Evolutionary conservation across 2,888 invertebrate genomes (phyloP).

Genomic region (Chromoteleia sp.): DNA sequence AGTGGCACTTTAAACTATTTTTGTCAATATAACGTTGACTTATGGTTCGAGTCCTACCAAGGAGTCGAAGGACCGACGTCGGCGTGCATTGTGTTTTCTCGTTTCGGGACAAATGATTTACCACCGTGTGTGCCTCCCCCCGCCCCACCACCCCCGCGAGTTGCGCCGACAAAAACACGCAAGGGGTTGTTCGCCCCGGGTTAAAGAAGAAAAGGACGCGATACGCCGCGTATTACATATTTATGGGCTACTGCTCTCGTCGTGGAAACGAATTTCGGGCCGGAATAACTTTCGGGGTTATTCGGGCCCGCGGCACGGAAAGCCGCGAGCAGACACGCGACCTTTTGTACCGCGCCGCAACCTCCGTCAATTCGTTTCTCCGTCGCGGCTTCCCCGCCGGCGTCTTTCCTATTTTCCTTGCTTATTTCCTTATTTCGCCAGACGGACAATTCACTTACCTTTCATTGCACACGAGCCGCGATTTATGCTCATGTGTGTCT

Average conservation of each 20-base stretch:
- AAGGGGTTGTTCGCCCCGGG: slow-evolving; percentile 77
- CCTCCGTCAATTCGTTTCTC: too few relatives aligned
- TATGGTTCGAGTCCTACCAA: slow-evolving; percentile 78
- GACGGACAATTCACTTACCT: slow-evolving; percentile 70
- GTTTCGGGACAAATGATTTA: slow-evolving; percentile 84
- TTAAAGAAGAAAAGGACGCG: slow-evolving; percentile 59
- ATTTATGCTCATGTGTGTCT: slow-evolving; percentile 67
- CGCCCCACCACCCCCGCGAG: slow-evolving; percentile 76
- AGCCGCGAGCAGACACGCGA: slow-evolving; percentile 40
- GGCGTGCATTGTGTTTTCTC: slow-evolving; percentile 74
- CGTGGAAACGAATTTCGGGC: slow-evolving; percentile 82
- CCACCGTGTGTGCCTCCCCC: slow-evolving; percentile 74
- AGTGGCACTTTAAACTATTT: slow-evolving; percentile 84
- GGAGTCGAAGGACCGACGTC: slow-evolving; percentile 27
- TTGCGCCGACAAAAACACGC: slow-evolving; percentile 78
- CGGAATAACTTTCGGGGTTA: slow-evolving; percentile 79
- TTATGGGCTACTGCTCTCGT: slow-evolving; percentile 83
- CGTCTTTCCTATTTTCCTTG: slow-evolving; percentile 19
- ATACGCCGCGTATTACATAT: slow-evolving; percentile 83
- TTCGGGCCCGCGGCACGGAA: slow-evolving; percentile 20
- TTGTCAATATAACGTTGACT: slow-evolving; percentile 84
- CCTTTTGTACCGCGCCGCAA: slow-evolving; percentile 5
- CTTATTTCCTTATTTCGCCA: slow-evolving; percentile 64
- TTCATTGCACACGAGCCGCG: slow-evolving; percentile 65
- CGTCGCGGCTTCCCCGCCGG: neutral